Evolutionary conservation across 1,140 invertebrate species (phyloP).

Genomic region (Dinoponera quadriceps): DNA sequence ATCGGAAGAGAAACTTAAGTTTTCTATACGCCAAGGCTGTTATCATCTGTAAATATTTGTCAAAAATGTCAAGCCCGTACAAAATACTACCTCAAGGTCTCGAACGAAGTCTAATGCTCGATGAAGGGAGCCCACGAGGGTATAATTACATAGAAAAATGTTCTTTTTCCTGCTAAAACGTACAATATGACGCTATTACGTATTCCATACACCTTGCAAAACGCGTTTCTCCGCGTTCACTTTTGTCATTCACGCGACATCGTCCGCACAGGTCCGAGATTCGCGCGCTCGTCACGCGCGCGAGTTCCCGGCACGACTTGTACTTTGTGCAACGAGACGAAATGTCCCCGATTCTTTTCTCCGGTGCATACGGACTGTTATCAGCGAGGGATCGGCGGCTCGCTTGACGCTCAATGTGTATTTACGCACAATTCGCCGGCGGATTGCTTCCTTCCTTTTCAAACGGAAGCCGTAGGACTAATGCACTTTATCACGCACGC

Average conservation of each 20-base stretch:
- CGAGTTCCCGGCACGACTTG: constrained; percentile 35
- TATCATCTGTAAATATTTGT: no score
- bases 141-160: no score
- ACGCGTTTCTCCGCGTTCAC: constrained; percentile 13
- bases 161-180: no score
- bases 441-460: constrained; percentile 29
- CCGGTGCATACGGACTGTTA: constrained; percentile 13
- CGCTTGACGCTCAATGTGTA: constrained; percentile 17
- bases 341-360: constrained; percentile 49
- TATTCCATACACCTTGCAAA: constrained; percentile 17
- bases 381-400: constrained; percentile 11
- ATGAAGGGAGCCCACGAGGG: no score
- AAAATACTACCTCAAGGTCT: no score
- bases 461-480: background rate
- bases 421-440: constrained; percentile 23
- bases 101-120: no score
- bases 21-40: no score
- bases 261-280: constrained; percentile 12
- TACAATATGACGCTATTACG: no score
- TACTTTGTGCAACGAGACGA: constrained; percentile 41
- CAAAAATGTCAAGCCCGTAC: no score
- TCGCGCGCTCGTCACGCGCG: constrained; percentile 24
- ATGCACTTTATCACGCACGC: constrained; percentile 12
- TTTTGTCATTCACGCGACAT: constrained; percentile 8
- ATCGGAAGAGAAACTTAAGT: no score